Base-by-base conservation (phyloP, 2,113 vertebrate species). In the Lepidothrix coronata region DNA sequence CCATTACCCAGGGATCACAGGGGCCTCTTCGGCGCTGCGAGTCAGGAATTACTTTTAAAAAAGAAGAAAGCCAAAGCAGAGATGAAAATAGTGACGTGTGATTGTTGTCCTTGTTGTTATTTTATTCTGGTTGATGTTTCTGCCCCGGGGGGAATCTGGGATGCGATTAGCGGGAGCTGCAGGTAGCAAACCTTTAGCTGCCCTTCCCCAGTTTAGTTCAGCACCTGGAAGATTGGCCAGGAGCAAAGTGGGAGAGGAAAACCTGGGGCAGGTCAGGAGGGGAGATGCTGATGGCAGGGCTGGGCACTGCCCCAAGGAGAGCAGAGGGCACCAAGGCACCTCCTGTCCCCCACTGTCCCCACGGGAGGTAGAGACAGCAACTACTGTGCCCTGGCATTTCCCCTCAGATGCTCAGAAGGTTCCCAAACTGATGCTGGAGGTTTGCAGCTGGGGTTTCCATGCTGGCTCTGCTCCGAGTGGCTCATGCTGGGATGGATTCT, bases 1-100 rank as follows among this genome's bases (percentile, higher is more conserved):
- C 97, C 97, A 98, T 98, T 98, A 98, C 97, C 95, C 93, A 80
- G 96, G 87, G 95, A 98, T 98, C 97, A 97, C 94, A 97, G 98
- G 95, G 97, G 93, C 80, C 91, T 95, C 94, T 90, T 11, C 82
- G 25, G n/a, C 6, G 35, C 94, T 12, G 55, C 8, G 57, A 97
- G 92, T 68, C 93, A 72, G 82, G 89, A 93, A 95, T 97, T 67
- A 82, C 91, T 97, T 96, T 76, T 43, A 73, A 33, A 85, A 88
- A 80, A 84, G 94, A 85, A 89, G 91, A 85, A 92, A 81, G 88
- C 72, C 39, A 84, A 89, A 92, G 68, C 89, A 46, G 91, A 80
- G 88, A 65, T 92, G 87, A 65, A 76, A 93, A 96, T 74, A 76
- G 71, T 9, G 35, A 54, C 5, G n/a, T 31, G 83, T n/a, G 57